phyloP scores from a whole-genome alignment of 2,888 invertebrate genomes.

The Chouioia cunea region DNA sequence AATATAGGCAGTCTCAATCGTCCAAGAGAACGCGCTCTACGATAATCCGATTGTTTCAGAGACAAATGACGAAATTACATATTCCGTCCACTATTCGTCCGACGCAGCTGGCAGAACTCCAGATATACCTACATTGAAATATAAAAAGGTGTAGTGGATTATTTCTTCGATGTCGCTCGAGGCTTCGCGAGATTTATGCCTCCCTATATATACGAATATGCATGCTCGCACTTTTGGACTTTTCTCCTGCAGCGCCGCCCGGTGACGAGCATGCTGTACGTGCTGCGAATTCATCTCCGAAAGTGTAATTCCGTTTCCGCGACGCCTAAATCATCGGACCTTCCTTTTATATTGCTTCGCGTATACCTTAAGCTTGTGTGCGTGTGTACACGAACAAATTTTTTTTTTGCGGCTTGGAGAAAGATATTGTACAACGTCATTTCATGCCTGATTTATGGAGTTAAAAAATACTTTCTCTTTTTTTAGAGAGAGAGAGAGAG shows the following conservation, averaged over 20 bases:
- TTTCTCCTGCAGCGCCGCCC: constrained; percentile 22
- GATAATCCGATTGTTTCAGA: background rate
- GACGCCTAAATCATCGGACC: constrained; percentile 24
- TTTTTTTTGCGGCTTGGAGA: no score
- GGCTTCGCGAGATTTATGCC: constrained; percentile 35
- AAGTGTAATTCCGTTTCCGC: constrained; percentile 15
- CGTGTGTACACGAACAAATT: background rate
- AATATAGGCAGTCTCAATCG: no score
- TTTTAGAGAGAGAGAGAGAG: no score
- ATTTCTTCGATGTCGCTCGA: background rate
- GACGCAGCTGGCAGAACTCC: constrained; percentile 28
- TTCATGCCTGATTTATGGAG: no score
- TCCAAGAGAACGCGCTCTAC: no score
- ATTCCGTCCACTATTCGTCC: constrained; percentile 23
- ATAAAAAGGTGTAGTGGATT: constrained; percentile 12
- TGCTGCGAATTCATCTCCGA: constrained; percentile 26
- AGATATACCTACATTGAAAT: constrained; percentile 16
- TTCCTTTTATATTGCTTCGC: constrained; percentile 5
- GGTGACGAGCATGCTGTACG: no score
- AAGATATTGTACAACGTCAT: no score
- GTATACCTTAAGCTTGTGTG: constrained; percentile 1
- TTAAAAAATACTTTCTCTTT: no score
- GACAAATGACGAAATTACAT: constrained; percentile 32
- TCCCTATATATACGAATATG: background rate
- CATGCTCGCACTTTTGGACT: constrained; percentile 22